Base-by-base conservation (phyloP, 2,113 vertebrate genomes). In the Pithys albifrons region DNA sequence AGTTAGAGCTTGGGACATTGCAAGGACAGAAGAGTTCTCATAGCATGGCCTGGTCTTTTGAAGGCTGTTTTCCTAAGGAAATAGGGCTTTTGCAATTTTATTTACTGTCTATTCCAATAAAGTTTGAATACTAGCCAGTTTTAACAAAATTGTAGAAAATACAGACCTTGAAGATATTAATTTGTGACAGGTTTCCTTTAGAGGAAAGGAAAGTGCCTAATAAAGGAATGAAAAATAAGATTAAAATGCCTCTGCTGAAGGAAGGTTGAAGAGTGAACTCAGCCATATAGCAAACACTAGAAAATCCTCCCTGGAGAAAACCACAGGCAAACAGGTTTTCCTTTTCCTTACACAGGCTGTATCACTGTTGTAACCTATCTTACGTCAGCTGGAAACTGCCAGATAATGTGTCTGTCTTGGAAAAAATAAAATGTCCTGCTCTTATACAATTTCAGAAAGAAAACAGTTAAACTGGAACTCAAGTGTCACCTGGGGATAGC, bases 61-160 rank as follows among this genome's bases (percentile, higher is more conserved):
- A 51, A 93, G 65, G 23, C 18, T 85, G 24, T 11, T 79, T 93
- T 94, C 78, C 82, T 83, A 62, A 80, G 67, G 79, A 93, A 92
- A 80, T 43, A 39, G 10, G 33, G 25, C 41, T 92, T 73, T 85
- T 46, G 64, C n/a, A 88, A 67, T 94, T 73, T 70, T 31, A 37
- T 33, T 83, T 54, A 27, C 14, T 84, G 54, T 43, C 75, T 62
- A 33, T 84, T 70, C 64, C 48, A 55, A 55, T 86, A 12, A 93
- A 43, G 33, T 46, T 71, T 66, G 64, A 86, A 73, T 51, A 35
- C 24, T 71, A 71, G 46, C 46, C 69, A 74, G 14, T 84, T 82
- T 88, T 64, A 88, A 74, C 29, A 80, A 58, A 80, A 77, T 12
- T 3, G 1, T 37, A 43, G 23, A 62, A 88, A 85, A 90, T 55